Percentiles rank a stretch among this genome's conserved stretches.
Evolutionary conservation across 1,140 invertebrate genomes (phyloP).

Genomic region (Drosophila ironensis): DNA sequence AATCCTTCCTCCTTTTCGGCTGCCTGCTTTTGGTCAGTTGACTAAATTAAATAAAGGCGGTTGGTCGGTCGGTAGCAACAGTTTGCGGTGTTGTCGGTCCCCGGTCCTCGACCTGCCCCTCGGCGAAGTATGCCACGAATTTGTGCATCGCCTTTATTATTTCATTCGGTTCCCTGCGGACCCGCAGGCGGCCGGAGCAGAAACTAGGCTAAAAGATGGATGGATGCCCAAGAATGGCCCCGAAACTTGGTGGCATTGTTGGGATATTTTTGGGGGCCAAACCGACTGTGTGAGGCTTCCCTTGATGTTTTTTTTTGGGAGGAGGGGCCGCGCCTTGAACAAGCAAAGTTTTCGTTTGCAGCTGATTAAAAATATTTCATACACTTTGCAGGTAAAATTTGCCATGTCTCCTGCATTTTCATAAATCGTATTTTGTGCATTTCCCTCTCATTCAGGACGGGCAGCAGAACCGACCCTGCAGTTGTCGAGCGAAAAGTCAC

Average conservation of each 20-base stretch:
- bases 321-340: too few species aligned
- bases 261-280: not conserved
- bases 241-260: not conserved
- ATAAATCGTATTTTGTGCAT: not conserved
- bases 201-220: not conserved
- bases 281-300: too few species aligned
- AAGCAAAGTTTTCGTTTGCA: not conserved
- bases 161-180: too few species aligned
- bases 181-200: not conserved
- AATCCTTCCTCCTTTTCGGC: not conserved
- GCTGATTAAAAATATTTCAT: too few species aligned
- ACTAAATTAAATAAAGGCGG: constrained; percentile 1
- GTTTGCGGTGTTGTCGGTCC: not conserved
- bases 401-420: not conserved
- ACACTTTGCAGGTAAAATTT: not conserved
- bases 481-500: not conserved
- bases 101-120: too few species aligned
- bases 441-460: not conserved
- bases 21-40: not conserved
- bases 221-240: not conserved
- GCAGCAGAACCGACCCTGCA: not conserved
- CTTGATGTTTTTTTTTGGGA: not conserved
- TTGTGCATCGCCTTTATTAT: not conserved
- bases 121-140: not conserved
- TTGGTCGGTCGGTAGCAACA: not conserved